These are phyloP conservation scores for Megalopta genalis DNA, from an alignment of 1,140 invertebrate genomes.

Conservation along the genomic window DNA sequence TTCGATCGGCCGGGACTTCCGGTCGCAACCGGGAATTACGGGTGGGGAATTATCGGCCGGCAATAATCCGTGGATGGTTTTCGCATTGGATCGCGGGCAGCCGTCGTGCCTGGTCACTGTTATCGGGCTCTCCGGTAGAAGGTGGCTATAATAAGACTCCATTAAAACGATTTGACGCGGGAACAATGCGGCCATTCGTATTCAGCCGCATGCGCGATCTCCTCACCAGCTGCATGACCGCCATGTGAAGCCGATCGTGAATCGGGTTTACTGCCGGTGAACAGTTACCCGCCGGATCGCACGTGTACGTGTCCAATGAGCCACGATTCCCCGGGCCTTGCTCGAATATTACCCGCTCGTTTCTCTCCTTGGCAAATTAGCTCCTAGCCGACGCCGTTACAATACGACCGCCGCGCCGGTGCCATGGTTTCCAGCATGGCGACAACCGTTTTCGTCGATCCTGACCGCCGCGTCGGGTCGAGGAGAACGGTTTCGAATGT, in stretches of 20 bases:
- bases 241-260: slow-evolving; percentile 63
- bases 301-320: slow-evolving; percentile 63
- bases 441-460: too few relatives aligned
- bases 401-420: not conserved
- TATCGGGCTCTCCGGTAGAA: slow-evolving; percentile 31
- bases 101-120: slow-evolving; percentile 1
- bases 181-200: slow-evolving; percentile 61
- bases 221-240: slow-evolving; percentile 59
- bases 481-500: not conserved
- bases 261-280: slow-evolving; percentile 61
- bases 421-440: not conserved
- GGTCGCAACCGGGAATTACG: slow-evolving; percentile 8
- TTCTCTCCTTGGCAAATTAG: slow-evolving; percentile 37
- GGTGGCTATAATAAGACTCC: slow-evolving; percentile 58
- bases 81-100: slow-evolving; percentile 15
- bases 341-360: slow-evolving; percentile 10
- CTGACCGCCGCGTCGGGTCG: too few relatives aligned
- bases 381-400: slow-evolving; percentile 30
- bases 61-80: slow-evolving; percentile 27
- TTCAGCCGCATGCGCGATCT: slow-evolving; percentile 52
- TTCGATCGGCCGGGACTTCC: not conserved
- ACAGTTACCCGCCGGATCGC: slow-evolving; percentile 59
- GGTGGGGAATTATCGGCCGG: slow-evolving; percentile 11
- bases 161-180: slow-evolving; percentile 60
- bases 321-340: slow-evolving; percentile 46